phyloP scores from a whole-genome alignment of 2,888 invertebrate genomes.

The Protodeltote pygarga region DNA sequence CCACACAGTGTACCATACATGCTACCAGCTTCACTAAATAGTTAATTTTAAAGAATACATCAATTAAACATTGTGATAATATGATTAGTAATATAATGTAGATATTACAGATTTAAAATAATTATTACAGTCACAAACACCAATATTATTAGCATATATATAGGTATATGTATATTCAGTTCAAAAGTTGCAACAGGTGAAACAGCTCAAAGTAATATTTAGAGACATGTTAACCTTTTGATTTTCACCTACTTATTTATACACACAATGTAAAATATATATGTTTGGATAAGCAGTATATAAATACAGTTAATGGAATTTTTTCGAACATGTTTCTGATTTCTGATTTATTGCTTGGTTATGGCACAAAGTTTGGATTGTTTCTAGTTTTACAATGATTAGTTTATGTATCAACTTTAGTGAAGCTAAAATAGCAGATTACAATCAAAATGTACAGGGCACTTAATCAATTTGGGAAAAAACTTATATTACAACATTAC shows the following conservation, averaged over 20 bases:
- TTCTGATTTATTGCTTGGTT: conserved; percentile 31
- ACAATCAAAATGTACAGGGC: conserved; percentile 39
- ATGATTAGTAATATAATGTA: not conserved
- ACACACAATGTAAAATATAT: conserved; percentile 19
- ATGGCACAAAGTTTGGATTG: conserved; percentile 41
- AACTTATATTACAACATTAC: conserved; percentile 26
- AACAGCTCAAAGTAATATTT: conserved; percentile 17
- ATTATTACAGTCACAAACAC: conserved; percentile 18
- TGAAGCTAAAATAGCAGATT: conserved; percentile 61
- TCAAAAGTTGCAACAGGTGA: conserved; percentile 11
- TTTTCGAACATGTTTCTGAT: conserved; percentile 15
- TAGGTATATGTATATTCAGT: conserved; percentile 14
- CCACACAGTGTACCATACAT: conserved; percentile 35
- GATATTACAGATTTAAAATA: conserved; percentile 7
- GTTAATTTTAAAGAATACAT: conserved; percentile 7
- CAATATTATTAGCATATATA: too few relatives aligned
- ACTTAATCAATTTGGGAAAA: conserved; percentile 37
- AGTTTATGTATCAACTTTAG: conserved; percentile 40
- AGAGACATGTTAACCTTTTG: conserved; percentile 7
- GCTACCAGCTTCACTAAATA: conserved; percentile 50
- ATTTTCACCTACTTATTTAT: conserved; percentile 18
- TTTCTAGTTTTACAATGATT: conserved; percentile 25
- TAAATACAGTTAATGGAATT: conserved; percentile 19
- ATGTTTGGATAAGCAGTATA: conserved; percentile 17
- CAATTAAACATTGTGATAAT: conserved; percentile 11